phyloP scores from a whole-genome alignment of 2,113 vertebrate species.

The Eurystomus gularis region DNA sequence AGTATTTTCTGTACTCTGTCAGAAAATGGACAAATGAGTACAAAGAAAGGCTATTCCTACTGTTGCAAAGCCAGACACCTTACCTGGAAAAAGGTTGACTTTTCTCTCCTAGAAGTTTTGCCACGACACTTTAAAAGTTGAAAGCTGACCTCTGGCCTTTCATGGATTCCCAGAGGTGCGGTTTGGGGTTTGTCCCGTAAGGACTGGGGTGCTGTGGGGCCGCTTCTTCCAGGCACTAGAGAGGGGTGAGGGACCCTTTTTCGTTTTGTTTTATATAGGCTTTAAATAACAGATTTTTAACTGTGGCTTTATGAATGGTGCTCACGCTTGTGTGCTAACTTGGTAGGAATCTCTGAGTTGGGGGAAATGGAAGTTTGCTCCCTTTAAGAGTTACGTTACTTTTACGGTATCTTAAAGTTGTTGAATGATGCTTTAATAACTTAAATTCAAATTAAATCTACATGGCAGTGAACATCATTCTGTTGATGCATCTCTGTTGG shows the following conservation, averaged over 20 bases:
- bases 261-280: not conserved
- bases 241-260: rapidly evolving
- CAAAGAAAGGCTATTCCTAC: not conserved
- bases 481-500: not conserved
- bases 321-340: not conserved
- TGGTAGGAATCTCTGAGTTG: not conserved
- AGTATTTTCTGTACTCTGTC: not conserved
- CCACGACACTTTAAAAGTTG: not conserved
- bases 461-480: not conserved
- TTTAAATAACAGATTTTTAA: not conserved
- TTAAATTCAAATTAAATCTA: not conserved
- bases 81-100: not conserved
- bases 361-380: not conserved
- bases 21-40: not conserved
- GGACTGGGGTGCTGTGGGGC: not conserved
- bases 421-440: not conserved
- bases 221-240: not conserved
- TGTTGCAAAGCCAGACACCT: not conserved
- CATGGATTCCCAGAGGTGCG: not conserved
- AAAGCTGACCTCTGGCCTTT: not conserved
- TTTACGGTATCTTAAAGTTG: not conserved
- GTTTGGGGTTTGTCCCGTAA: not conserved
- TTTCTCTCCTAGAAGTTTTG: not conserved
- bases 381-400: not conserved
- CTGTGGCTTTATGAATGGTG: not conserved